Evolutionary conservation across 2,113 vertebrate genomes (phyloP).

Genomic region (western clawed frog (Xenopus tropicalis)): DNA sequence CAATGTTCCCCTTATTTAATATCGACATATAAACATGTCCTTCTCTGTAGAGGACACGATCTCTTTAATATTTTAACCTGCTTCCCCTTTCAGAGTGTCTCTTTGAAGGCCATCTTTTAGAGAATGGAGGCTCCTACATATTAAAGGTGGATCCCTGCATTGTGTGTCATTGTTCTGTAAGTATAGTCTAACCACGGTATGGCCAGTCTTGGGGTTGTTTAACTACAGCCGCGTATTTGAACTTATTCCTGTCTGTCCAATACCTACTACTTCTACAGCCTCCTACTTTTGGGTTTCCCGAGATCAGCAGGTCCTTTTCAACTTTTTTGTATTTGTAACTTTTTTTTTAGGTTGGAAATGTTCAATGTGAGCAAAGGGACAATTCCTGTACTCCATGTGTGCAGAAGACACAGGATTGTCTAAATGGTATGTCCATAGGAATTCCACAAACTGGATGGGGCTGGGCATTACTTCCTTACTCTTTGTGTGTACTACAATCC

Average conservation of each 20-base stretch:
- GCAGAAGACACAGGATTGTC: constrained; percentile 27
- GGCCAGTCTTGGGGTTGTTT: not conserved
- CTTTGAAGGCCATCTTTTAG: constrained; percentile 38
- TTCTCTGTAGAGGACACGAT: too few species aligned
- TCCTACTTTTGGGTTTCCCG: not conserved
- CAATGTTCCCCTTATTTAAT: too few species aligned
- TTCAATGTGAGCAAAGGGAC: constrained; percentile 30
- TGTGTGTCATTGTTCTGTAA: constrained; percentile 44
- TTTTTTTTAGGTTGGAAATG: constrained; percentile 24
- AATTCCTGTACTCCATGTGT: constrained; percentile 20
- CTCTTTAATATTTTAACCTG: not conserved
- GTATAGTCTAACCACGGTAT: not conserved
- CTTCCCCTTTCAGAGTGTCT: constrained; percentile 30
- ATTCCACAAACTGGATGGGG: not conserved
- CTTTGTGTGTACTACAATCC: too few species aligned
- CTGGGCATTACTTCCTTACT: too few species aligned
- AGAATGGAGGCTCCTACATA: constrained; percentile 41
- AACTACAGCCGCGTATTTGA: not conserved
- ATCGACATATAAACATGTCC: not conserved
- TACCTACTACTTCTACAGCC: not conserved
- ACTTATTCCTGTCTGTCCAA: not conserved
- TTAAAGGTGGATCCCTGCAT: constrained; percentile 34
- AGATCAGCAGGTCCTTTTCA: not conserved
- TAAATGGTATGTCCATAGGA: constrained; percentile 14
- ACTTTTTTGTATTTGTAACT: too few species aligned